Evolutionary conservation across 2,888 invertebrate species (phyloP).

Genomic region (Myathropa florea): DNA sequence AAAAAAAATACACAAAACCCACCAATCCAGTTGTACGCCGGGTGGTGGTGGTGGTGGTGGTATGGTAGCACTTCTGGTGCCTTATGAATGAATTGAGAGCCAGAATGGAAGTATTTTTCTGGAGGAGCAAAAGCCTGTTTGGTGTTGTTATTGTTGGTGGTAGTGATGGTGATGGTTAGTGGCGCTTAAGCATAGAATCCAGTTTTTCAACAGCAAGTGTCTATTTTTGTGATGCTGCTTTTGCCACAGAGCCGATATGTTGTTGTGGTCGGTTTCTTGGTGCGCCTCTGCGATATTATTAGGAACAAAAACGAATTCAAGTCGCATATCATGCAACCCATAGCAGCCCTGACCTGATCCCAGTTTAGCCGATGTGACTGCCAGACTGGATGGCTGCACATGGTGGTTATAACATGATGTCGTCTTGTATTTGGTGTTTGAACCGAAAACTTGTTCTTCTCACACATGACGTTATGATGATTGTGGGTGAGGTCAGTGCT

Average conservation of each 20-base stretch:
- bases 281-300: constrained; percentile 51
- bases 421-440: constrained; percentile 52
- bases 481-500: constrained; percentile 68
- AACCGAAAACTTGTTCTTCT: constrained; percentile 53
- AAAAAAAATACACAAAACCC: constrained; percentile 39
- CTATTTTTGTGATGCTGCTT: constrained; percentile 70
- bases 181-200: constrained; percentile 70
- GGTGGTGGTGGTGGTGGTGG: constrained; percentile 46
- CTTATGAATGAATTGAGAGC: constrained; percentile 69
- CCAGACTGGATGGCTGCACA: constrained; percentile 64
- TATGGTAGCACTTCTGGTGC: constrained; percentile 69
- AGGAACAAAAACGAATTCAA: no score
- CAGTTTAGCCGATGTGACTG: constrained; percentile 34
- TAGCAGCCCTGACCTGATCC: constrained; percentile 65
- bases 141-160: constrained; percentile 29
- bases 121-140: constrained; percentile 62
- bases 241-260: constrained; percentile 12
- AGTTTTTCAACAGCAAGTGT: constrained; percentile 70
- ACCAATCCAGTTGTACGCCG: constrained; percentile 69
- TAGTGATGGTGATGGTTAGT: constrained; percentile 24
- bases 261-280: constrained; percentile 40
- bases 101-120: constrained; percentile 64
- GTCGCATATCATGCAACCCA: constrained; percentile 40
- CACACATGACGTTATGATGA: constrained; percentile 2
- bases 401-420: constrained; percentile 50